Evolutionary conservation across 1,140 invertebrate genomes (phyloP), one percentile per base, ranked within the genome.

Genomic region (Pemphigus obesinymphae): DNA sequence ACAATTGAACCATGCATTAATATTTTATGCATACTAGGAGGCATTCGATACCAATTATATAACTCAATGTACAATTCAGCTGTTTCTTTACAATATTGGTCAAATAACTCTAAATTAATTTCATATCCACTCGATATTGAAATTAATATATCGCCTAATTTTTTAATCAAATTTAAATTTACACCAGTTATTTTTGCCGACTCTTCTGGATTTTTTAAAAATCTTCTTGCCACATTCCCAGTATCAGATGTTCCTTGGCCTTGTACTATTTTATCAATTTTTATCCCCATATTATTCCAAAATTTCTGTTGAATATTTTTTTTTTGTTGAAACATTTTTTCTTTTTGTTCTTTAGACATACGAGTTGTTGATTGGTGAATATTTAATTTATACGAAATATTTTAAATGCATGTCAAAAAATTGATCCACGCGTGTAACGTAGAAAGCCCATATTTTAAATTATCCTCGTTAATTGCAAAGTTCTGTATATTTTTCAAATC

Each of bases 171-270:
- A 63, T 82, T 84, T 85, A 85, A 84, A 86, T 88, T 84, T 72
- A 86, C 81, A 17, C 85, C 86, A 34, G 83, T 87, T 63, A 88
- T 87, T 82, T 82, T 66, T 80, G 85, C 83, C 81, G 85, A 83
- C 83, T 84, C 81, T 70, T 83, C 75, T 26, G 85, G 78, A 82
- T 86, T 76, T 82, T 82, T 61, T 80, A 87, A 87, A 85, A 87
- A 87, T 82, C 83, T 82, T 82, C 87, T 84, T 29, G 84, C 85
- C 23, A 86, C 86, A 83, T 88, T 87, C 20, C 85, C 86, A 83
- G 86, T 85, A 82, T 87, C 87, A 8, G 85, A 85, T 13, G 84
- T 85, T 31, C 86, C 86, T 80, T 82, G 84, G 48, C 85, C 84
- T 45, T 80, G 83, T 78, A 83, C 84, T 40, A 82, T 81, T 61